Evolutionary conservation across 2,113 vertebrate genomes (phyloP).

Genomic region (Toxotes jaculatrix): DNA sequence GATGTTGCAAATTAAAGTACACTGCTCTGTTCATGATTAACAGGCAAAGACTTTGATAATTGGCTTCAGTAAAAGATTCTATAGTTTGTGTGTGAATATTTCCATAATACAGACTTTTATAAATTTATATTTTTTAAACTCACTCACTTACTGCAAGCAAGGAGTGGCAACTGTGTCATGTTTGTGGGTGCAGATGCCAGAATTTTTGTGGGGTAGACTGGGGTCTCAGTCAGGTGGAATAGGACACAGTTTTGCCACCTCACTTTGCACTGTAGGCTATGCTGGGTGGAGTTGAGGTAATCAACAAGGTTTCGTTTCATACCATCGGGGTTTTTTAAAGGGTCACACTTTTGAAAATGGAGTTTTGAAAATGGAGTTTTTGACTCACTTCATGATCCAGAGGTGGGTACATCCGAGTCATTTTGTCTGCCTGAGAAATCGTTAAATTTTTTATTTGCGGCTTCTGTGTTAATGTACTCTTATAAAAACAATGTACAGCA

Average conservation of each 20-base stretch:
- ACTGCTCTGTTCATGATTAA: slow-evolving; percentile 37
- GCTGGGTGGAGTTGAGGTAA: neutral
- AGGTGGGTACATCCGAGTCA: neutral
- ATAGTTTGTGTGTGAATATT: slow-evolving; percentile 18
- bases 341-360: neutral
- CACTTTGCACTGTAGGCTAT: neutral
- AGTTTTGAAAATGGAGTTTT: neutral
- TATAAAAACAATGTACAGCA: neutral
- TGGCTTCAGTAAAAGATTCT: slow-evolving; percentile 17
- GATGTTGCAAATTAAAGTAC: slow-evolving; percentile 48
- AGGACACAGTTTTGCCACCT: neutral
- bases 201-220: neutral
- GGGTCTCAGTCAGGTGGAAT: neutral
- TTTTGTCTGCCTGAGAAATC: neutral
- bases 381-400: neutral
- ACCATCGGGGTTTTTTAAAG: neutral
- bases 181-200: neutral
- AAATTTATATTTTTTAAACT: neutral
- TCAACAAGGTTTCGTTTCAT: neutral
- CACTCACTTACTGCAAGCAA: neutral
- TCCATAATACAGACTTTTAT: neutral
- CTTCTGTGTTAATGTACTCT: neutral
- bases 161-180: neutral
- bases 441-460: slow-evolving; percentile 1
- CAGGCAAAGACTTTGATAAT: neutral